Conservation (phyloP, 1,140 invertebrate species). For the Drosophila oshimai region DNA sequence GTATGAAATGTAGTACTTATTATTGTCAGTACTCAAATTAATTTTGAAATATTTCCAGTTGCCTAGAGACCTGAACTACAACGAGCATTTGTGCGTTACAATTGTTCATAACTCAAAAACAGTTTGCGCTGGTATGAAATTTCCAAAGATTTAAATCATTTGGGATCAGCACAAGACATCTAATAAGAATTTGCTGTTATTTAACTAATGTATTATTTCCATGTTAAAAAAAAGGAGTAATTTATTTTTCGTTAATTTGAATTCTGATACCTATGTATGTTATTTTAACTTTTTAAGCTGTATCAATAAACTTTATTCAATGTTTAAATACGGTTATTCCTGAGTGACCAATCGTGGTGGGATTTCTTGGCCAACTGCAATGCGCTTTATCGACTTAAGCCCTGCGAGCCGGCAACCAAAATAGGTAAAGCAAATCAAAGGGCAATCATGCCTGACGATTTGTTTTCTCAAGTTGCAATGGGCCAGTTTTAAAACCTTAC, state of each 20-base stretch:
- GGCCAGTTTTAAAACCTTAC: constrained; percentile 24
- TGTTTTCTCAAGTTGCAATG: constrained; percentile 7
- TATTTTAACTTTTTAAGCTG: too few species aligned
- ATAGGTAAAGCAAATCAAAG: not conserved
- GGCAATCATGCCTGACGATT: constrained; percentile 41
- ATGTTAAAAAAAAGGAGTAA: not conserved
- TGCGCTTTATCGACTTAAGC: not conserved
- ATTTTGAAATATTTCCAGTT: constrained; percentile 68
- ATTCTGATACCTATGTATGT: not conserved
- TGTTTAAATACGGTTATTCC: too few species aligned
- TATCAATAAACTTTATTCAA: too few species aligned
- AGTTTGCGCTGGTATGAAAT: constrained; percentile 19
- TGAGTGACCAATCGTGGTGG: not conserved
- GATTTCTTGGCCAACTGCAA: not conserved
- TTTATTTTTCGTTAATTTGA: not conserved
- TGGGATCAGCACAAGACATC: not conserved
- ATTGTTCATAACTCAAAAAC: constrained; percentile 85
- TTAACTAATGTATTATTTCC: not conserved
- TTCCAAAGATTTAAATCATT: constrained; percentile 14
- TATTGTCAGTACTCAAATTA: not conserved
- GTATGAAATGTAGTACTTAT: constrained; percentile 83
- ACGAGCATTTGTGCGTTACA: constrained; percentile 85
- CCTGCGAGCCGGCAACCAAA: not conserved
- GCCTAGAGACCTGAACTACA: constrained; percentile 84
- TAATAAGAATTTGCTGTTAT: not conserved